These are phyloP conservation scores for Myotis daubentonii DNA, from an alignment of 2,797 vertebrate genomes.

Conservation along the genomic window DNA sequence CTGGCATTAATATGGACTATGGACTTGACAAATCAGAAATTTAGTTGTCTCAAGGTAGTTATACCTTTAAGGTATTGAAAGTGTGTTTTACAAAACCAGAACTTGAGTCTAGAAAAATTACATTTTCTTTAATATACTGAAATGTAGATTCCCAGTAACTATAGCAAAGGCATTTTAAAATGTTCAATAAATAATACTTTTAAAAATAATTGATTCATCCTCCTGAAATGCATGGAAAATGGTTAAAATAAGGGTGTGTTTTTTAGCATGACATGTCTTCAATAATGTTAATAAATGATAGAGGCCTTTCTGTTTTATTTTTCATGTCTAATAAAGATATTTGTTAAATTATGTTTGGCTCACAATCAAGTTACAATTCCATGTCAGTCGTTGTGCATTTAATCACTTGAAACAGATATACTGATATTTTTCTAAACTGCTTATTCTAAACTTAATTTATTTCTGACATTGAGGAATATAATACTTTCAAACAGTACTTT, in stretches of 20 bases:
- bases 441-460: constrained; percentile 59
- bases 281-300: constrained; percentile 81
- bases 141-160: constrained; percentile 60
- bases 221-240: constrained; percentile 76
- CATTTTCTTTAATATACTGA: constrained; percentile 72
- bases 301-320: constrained; percentile 72
- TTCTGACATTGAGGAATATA: constrained; percentile 50
- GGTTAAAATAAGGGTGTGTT: constrained; percentile 71
- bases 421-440: constrained; percentile 66
- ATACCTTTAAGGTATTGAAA: background rate
- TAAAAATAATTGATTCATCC: constrained; percentile 79
- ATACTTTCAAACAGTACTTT: constrained; percentile 20
- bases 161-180: constrained; percentile 73
- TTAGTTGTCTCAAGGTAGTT: background rate
- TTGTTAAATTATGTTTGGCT: constrained; percentile 79
- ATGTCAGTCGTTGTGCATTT: constrained; percentile 72
- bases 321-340: constrained; percentile 79
- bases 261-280: constrained; percentile 80
- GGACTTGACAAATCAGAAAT: background rate
- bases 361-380: constrained; percentile 79
- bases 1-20: background rate
- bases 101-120: constrained; percentile 3
- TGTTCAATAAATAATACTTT: constrained; percentile 82
- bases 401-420: constrained; percentile 73
- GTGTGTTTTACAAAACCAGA: constrained; percentile 48